Evolutionary conservation across 1,140 invertebrate species (phyloP).

Genomic region (Formica selysi): DNA sequence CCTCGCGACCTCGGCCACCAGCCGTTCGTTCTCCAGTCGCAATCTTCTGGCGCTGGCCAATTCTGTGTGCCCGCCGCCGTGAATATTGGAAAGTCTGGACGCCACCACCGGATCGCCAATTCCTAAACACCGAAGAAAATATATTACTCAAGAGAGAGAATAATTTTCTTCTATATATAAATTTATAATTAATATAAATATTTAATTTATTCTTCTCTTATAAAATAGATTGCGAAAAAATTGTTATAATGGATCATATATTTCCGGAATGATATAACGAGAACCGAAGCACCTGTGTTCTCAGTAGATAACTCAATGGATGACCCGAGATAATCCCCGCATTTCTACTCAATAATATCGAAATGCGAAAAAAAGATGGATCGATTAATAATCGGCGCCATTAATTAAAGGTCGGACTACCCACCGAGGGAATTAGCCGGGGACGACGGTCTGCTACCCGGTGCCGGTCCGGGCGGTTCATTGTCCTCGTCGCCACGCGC

Average conservation of each 20-base stretch:
- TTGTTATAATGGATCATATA: background rate
- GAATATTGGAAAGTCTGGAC: conserved; percentile 83
- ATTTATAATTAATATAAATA: background rate
- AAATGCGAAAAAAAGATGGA: conserved; percentile 13
- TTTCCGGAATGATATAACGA: background rate
- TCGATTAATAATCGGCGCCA: conserved; percentile 70
- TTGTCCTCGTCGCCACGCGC: conserved; percentile 83
- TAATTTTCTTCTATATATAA: background rate
- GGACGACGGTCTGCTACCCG: conserved; percentile 84
- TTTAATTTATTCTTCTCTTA: background rate
- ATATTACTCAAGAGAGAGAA: background rate
- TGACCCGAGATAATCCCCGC: background rate
- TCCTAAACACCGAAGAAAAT: conserved; percentile 67
- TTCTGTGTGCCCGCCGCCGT: conserved; percentile 79
- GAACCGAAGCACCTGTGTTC: background rate
- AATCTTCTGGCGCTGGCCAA: conserved; percentile 87
- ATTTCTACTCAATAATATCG: background rate
- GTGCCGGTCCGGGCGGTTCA: conserved; percentile 85
- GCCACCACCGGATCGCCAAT: conserved; percentile 83
- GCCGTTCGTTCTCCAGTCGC: conserved; percentile 89
- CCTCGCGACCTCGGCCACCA: conserved; percentile 90
- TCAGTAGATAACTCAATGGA: background rate
- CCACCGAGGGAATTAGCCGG: conserved; percentile 82
- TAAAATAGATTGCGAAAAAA: background rate
- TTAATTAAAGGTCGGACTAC: conserved; percentile 76